Percentiles rank a stretch among this genome's conserved stretches.
Evolutionary conservation across 2,888 invertebrate species (phyloP).

Genomic region (Epicampocera succincta): DNA sequence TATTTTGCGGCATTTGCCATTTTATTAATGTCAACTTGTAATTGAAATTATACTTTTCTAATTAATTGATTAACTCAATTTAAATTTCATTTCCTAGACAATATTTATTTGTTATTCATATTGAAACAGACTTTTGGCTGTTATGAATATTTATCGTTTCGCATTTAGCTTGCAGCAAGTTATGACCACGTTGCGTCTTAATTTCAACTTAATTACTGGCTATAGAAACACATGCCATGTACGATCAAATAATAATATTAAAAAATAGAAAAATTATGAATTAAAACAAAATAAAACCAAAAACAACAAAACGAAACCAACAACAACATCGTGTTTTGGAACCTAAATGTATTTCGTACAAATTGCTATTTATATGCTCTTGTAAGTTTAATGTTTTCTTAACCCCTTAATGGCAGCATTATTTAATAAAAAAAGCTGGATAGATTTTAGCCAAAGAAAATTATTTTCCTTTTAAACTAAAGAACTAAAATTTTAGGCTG

Average conservation of each 20-base stretch:
- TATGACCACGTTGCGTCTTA: slow-evolving; percentile 55
- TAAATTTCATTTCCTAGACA: not conserved
- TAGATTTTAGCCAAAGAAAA: too few species aligned
- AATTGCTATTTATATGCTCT: slow-evolving; percentile 57
- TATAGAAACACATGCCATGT: slow-evolving; percentile 30
- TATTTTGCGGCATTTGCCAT: too few species aligned
- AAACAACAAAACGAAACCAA: slow-evolving; percentile 16
- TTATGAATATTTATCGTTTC: slow-evolving; percentile 25
- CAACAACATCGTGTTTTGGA: slow-evolving; percentile 34
- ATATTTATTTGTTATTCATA: not conserved
- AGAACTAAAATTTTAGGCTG: too few species aligned
- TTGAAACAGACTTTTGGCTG: slow-evolving; percentile 1
- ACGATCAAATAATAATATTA: slow-evolving; percentile 8
- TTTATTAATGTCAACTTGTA: too few species aligned
- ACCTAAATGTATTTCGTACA: slow-evolving; percentile 48
- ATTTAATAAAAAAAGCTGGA: too few species aligned
- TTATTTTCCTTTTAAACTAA: too few species aligned
- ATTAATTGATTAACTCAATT: not conserved
- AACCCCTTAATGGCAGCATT: slow-evolving; percentile 42
- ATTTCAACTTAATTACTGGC: slow-evolving; percentile 58
- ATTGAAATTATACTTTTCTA: too few species aligned
- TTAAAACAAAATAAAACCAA: slow-evolving; percentile 17
- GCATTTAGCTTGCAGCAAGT: slow-evolving; percentile 47
- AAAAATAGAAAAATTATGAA: slow-evolving; percentile 6
- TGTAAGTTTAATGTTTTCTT: slow-evolving; percentile 41